Percentiles rank a stretch among this genome's conserved stretches.
Conservation (phyloP, 2,797 vertebrate species). For the Pygocentrus nattereri region DNA sequence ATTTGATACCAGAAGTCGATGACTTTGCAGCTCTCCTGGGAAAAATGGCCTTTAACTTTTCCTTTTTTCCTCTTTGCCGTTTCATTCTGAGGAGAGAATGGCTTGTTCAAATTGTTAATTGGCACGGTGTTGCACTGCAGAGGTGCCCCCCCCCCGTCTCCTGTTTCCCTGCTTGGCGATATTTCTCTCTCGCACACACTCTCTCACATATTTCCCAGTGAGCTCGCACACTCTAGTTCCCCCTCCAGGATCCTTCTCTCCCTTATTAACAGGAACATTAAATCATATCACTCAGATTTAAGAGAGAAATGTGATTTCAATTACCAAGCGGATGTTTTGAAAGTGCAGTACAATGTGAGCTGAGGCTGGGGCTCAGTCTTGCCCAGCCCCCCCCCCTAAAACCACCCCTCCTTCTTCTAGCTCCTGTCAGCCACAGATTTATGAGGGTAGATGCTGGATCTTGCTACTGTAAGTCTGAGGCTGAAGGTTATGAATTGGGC, state of each 20-base stretch:
- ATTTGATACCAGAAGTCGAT: neutral
- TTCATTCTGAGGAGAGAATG: slow-evolving; percentile 6
- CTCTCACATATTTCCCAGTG: neutral
- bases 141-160: slow-evolving; percentile 11
- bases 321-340: slow-evolving; percentile 72
- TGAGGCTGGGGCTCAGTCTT: slow-evolving; percentile 63
- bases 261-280: slow-evolving; percentile 72
- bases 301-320: slow-evolving; percentile 70
- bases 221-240: neutral
- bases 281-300: slow-evolving; percentile 71
- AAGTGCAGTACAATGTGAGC: slow-evolving; percentile 58
- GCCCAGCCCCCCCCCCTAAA: slow-evolving; percentile 25
- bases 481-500: slow-evolving; percentile 62
- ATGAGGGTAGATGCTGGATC: slow-evolving; percentile 58
- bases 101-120: slow-evolving; percentile 24
- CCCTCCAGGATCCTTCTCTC: slow-evolving; percentile 61
- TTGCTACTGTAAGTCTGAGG: slow-evolving; percentile 63
- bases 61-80: no score
- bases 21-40: no score
- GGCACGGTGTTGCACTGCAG: neutral
- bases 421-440: slow-evolving; percentile 68
- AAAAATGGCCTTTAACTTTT: neutral
- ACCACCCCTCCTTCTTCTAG: slow-evolving; percentile 27
- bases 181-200: slow-evolving; percentile 10
- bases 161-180: slow-evolving; percentile 33